Base-by-base conservation (phyloP, 2,113 vertebrate genomes). In the Verasper variegatus region DNA sequence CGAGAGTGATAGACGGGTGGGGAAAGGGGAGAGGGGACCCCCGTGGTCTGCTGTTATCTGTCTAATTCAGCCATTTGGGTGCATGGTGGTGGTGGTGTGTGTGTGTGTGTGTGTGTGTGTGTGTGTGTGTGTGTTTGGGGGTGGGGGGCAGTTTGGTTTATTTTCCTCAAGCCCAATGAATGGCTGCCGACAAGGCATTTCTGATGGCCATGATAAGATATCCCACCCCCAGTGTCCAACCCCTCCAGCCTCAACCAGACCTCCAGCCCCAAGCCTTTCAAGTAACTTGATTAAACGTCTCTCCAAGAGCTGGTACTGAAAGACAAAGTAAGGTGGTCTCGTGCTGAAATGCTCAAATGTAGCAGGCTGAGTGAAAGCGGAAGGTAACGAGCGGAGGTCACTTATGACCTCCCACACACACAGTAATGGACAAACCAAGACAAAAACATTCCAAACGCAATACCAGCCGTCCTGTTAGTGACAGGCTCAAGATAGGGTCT, bases 161-260 rank as follows among this genome's bases (percentile, higher is more conserved):
- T 94, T 94, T 94, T 90, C 90, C 91, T 85, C 74, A 73, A 88
- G 90, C 84, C 80, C 93, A 91, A 93, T 94, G 94, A 95, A 93
- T 94, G 94, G 88, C 92, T 93, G 93, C 90, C 80, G 91, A 94
- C 94, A 94, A 93, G 92, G 87, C 91, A 92, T 94, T 94, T 94
- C 89, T 93, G 93, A 95, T 94, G 87, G 78, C 85, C 37, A 57
- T 85, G 93, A 95, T 95, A 94, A 95, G 92, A 85, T 80, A 90
- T 88, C 87, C 89, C 89, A 91, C 91, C 87, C 89, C 90, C 74
- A 37, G 81, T 83, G 76, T 89, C 80, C 76, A 76, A 58, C 74
- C 76, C 82, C 71, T 85, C 57, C 5, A 79, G 66, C 83, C 69
- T 80, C 51, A n/a, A 78, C 78, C 81, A 85, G 86, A 91, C 84